Base-by-base conservation (phyloP, 2,113 vertebrate genomes). In the Porphyrio hochstetteri region DNA sequence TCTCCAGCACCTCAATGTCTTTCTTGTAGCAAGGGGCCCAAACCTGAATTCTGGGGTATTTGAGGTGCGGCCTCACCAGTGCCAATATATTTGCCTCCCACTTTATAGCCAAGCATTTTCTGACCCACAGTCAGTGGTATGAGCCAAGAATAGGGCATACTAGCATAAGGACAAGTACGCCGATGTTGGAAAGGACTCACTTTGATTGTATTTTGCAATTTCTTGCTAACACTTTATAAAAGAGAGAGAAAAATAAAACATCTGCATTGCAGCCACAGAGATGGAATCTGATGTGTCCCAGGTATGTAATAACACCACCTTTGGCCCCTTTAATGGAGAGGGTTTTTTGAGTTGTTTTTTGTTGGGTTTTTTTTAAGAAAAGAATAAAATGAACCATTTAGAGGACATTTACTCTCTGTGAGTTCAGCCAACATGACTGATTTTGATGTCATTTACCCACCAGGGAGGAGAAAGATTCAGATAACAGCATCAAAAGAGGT, bases 381-480 rank as follows among this genome's bases (percentile, higher is more conserved):
- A 4, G n/a, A 63, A 74, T 42, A 82, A 95, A 82, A 68, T 28
- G 50, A 88, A 53, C 48, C 31, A 59, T 89, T 91, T 90, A 75
- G 79, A 92, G 88, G 88, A 82, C 95, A 86, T 89, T 91, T 90
- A 82, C 31, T 82, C 84, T 77, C 92, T 88, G 72, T 63, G 57
- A 76, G 59, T 87, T 90, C 80, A 86, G 67, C 72, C 89, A 89
- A 67, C 61, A 72, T 88, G 87, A 94, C 84, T 93, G 74, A 95
- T 94, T 91, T 88, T 91, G 57, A 89, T 94, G 93, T 95, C 82
- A 71, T 93, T 88, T 92, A 81, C 82, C 85, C 94, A 95, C 71
- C 27, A 75, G 90, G 90, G 88, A 95, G 36, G 35, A 48, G n/a
- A 82, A 93, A 19, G 72, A 82, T 81, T 91, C 80, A 86, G 35